Percentiles rank a stretch among this genome's conserved stretches.
Evolutionary conservation across 2,797 vertebrate genomes (phyloP).

Genomic region (Hypotaenidia okinawae): DNA sequence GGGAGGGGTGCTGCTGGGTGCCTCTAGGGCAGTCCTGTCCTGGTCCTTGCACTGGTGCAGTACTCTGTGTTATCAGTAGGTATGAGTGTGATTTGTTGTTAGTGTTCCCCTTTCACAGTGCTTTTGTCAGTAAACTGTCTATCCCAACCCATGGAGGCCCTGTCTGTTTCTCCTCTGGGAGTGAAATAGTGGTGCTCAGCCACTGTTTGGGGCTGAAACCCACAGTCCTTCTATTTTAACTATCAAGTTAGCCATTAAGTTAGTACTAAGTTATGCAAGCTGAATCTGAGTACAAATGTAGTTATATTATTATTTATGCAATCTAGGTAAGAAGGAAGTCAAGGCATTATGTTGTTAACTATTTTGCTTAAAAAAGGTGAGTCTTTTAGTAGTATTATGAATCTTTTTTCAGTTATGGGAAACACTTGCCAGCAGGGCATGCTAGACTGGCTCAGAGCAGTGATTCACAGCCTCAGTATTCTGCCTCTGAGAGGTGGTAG

Average conservation of each 20-base stretch:
- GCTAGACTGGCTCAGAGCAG: not conserved
- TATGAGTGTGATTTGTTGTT: too few relatives aligned
- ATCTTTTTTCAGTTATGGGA: not conserved
- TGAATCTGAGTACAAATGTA: not conserved
- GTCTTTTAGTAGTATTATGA: not conserved
- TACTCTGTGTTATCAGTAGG: too few relatives aligned
- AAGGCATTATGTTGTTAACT: not conserved
- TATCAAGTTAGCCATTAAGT: not conserved
- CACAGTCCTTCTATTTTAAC: not conserved
- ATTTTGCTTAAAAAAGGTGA: not conserved
- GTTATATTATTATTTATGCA: not conserved
- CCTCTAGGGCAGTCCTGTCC: too few relatives aligned
- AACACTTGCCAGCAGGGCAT: not conserved
- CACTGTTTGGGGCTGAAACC: too few relatives aligned
- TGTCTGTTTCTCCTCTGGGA: too few relatives aligned
- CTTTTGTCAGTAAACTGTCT: too few relatives aligned
- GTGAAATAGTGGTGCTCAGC: too few relatives aligned
- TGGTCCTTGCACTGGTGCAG: too few relatives aligned
- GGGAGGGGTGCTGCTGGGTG: too few relatives aligned
- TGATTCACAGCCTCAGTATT: not conserved
- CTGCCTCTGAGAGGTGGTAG: not conserved
- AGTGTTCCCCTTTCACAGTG: too few relatives aligned
- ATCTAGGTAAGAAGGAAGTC: not conserved
- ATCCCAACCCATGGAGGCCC: too few relatives aligned
- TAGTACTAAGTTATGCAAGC: not conserved